Evolutionary conservation across 1,140 invertebrate genomes (phyloP), one percentile per base, ranked within the genome.

Genomic region (Pachyrhynchus sulphureomaculatus): DNA sequence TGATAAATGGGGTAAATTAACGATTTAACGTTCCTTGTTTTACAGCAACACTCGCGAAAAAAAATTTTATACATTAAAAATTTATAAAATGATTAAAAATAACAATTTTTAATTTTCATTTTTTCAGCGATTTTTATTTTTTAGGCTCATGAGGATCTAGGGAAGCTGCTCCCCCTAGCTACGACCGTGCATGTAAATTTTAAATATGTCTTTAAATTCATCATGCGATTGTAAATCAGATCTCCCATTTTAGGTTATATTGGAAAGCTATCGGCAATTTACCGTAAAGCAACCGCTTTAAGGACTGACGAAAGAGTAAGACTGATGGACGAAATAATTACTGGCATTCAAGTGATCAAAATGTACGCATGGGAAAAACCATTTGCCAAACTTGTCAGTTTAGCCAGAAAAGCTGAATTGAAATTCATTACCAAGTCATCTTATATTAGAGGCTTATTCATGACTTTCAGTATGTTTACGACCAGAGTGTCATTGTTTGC

Each of bases 351-450:
- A 67, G 87, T 94, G 1, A 89, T 93, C 54, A 93, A 92, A 75
- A 89, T 92, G 88, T 90, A 89, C 68, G 84, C 86, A 0, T 90
- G 88, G 88, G 88, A 90, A 68, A 85, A 84, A 66, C 84, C 86
- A 0, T 90, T 90, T 65, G 81, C 82, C 18, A 79, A 80, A n/a
- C 65, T 88, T 1, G 78, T 89, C 1, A 75, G 80, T 12, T 45
- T 78, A 0, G 84, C 85, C 0, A 76, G 88, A 53, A 83, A 72
- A 65, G 72, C 81, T 18, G 87, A 90, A 75, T 69, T 88, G 2
- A 78, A 77, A 49, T 80, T 85, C 6, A 82, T 90, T 0, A 79
- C 75, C 10, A 85, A 85, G 54, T 81, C 82, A n/a, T 85, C 88
- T 0, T 84, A 86, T 52, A 79, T 92, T 1, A 81, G 89, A 58